Base-by-base conservation (phyloP, 2,888 invertebrate species). In the Bellardia bayeri region DNA sequence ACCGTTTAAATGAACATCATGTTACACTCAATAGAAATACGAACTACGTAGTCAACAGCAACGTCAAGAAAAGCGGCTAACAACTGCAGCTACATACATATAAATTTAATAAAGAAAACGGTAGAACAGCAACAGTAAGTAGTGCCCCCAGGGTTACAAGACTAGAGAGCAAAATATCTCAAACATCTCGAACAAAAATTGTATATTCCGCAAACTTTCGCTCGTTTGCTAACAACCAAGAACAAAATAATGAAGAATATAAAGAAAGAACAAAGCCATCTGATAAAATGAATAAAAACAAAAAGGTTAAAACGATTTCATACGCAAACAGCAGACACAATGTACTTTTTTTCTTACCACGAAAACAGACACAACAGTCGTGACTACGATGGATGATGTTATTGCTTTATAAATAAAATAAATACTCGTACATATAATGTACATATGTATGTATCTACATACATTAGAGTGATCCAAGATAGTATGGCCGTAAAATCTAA, bases 1-100 rank as follows among this genome's bases (percentile, higher is more conserved):
- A 69, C 61, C 61, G 68, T 78, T 82, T 68, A 79, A 74, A 74
- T 68, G 74, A 86, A 82, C 81, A 74, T 61, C 66, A 74, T 64
- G 40, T 66, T 42, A 45, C 45, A 42, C 23, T 64, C 33, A 4
- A 37, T 54, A 40, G 6, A 4, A 61, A 33, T 14, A 45, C 9
- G 42, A 14, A 4, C 3, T 14, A 40, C 51, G n/a, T n/a, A 33
- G 40, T 9, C 6, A 56, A 56, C 23, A 23, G 0, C 23, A 23
- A 56, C 56, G 16, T 3, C 23, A 45, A 78, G 56, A 49, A 40
- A 42, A 69, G 54, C 14, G 9, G 71, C n/a, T 54, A 16, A 75
- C 49, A 69, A 79, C 49, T 9, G 37, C 66, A 56, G 56, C 16
- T 58, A 63, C 51, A 51, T 33, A 37, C n/a, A 23, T 37, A 4